Evolutionary conservation across 2,888 invertebrate species (phyloP), one percentile per base, ranked within the genome.

Genomic region (Parapristionchus giblindavisi): DNA sequence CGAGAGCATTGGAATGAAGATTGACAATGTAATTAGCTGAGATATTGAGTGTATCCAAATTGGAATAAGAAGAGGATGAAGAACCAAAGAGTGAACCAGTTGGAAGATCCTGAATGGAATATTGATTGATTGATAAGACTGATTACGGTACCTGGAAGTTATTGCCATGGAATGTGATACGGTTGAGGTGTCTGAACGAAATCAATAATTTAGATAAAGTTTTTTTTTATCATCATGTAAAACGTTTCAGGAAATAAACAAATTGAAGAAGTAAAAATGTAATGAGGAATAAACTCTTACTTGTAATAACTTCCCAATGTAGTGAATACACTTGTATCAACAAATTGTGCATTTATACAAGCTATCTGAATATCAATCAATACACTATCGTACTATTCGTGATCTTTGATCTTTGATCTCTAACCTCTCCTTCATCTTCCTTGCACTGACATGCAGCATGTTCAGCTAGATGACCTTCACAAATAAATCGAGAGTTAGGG

Each of bases 11-110:
- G 32, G 80, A 76, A 73, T 87, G 80, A 61, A 87, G 76, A 72
- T 85, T 85, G 24, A 87, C 86, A 68, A 87, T 88, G 77, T 87
- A 86, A 77, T 88, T 88, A 70, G 88, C 86, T 34, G 86, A 86
- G 43, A 87, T 83, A 77, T 88, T 87, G 52, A 87, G 77, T 14
- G 81, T 80, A 61, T 78, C 72, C 24, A 87, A 75, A n/a, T 77
- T 76, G 48, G 74, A 80, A 61, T 86, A 85, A n/a, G 76, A 54
- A 38, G 75, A 72, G 40, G 75, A 68, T 29, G 75, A 74, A 0
- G 76, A 76, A 2, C 85, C 85, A 72, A 87, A 87, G 34, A 87
- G 78, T 21, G 87, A 83, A 1, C 79, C 79, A 27, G 82, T 76
- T 8, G 88, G 85, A 14, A 87, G 80, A 61, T 87, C 85, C 81